These are phyloP conservation scores for Triplophysa tibetana DNA, from an alignment of 2,113 vertebrate genomes.

Conservation along the genomic window DNA sequence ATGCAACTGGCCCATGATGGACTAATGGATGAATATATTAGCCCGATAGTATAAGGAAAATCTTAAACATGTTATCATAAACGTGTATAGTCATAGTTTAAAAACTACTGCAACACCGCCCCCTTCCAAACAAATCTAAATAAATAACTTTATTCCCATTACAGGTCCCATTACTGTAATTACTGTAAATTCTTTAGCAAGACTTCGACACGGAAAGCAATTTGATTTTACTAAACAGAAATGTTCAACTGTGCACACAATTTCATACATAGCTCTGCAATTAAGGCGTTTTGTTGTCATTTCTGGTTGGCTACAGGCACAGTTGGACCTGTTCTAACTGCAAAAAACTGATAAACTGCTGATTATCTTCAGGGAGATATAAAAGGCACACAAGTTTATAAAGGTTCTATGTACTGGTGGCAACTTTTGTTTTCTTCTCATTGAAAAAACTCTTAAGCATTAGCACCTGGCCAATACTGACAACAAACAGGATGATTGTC, in stretches of 20 bases:
- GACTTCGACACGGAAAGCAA: not conserved
- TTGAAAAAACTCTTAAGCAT: slow-evolving; percentile 89
- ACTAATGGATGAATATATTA: no score
- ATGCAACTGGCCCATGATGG: no score
- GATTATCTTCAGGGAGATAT: not conserved
- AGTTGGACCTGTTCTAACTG: slow-evolving; percentile 3
- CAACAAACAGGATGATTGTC: slow-evolving; percentile 79
- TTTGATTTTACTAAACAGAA: not conserved
- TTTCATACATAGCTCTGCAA: not conserved
- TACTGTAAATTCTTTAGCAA: not conserved
- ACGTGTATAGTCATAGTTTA: no score
- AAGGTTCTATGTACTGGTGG: slow-evolving; percentile 68
- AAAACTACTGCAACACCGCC: no score
- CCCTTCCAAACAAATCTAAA: no score
- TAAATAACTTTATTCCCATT: not conserved
- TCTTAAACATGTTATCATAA: no score
- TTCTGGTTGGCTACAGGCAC: not conserved
- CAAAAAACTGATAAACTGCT: not conserved
- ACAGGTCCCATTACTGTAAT: not conserved
- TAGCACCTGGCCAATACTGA: slow-evolving; percentile 85
- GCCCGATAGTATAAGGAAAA: no score
- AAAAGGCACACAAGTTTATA: not conserved
- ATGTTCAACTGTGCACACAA: not conserved
- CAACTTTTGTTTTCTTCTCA: slow-evolving; percentile 71
- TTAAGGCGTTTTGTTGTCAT: not conserved